A percentile compares a stretch with the other conserved stretches of the same genome.
These are phyloP conservation scores for Ormyrus nitidulus DNA, from an alignment of 2,888 invertebrate genomes.

Conservation along the genomic window DNA sequence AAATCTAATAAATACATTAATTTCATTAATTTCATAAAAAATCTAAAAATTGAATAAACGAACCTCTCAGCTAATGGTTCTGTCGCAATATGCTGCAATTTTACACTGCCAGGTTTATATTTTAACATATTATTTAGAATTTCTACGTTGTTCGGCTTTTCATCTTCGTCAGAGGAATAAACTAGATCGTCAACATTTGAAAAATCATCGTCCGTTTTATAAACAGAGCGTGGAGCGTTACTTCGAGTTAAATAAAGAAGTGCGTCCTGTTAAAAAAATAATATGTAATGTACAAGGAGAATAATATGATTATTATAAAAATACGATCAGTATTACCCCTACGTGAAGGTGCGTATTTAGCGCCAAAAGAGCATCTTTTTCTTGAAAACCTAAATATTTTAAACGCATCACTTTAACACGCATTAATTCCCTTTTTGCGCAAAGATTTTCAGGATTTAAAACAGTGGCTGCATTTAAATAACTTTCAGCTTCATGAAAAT, in stretches of 20 bases:
- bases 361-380: constrained; percentile 56
- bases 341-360: constrained; percentile 48
- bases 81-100: neutral
- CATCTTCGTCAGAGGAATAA: constrained; percentile 61
- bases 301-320: neutral
- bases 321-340: constrained; percentile 50
- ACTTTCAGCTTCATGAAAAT: constrained; percentile 58
- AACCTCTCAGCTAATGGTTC: constrained; percentile 12
- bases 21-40: too few relatives aligned
- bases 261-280: constrained; percentile 29
- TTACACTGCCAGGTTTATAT: constrained; percentile 51
- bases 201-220: constrained; percentile 3
- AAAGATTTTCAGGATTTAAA: constrained; percentile 55
- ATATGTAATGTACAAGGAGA: neutral
- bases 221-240: neutral
- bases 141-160: constrained; percentile 54
- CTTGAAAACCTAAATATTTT: constrained; percentile 59
- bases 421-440: constrained; percentile 59
- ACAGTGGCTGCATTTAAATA: constrained; percentile 58
- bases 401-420: constrained; percentile 59
- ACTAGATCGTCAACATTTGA: constrained; percentile 44
- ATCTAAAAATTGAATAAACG: neutral
- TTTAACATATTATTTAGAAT: constrained; percentile 62
- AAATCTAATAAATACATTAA: too few relatives aligned
- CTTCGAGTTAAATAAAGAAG: constrained; percentile 17